Evolutionary conservation across 2,113 vertebrate genomes (phyloP).

Genomic region (Budorcas taxicolor): DNA sequence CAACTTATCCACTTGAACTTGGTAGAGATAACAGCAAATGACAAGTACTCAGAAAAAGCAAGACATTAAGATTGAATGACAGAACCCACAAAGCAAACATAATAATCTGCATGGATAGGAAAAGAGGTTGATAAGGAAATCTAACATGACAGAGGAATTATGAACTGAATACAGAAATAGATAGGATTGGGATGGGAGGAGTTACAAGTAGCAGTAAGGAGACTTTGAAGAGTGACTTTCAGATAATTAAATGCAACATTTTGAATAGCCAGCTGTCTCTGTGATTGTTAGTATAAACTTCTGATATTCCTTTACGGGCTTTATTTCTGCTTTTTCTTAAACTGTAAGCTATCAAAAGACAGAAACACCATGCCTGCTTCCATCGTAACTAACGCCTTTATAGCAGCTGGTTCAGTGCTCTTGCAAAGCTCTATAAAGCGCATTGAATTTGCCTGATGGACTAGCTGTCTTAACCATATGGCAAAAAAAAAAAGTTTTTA

Average conservation of each 20-base stretch:
- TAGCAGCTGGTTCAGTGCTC: not conserved
- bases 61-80: conserved; percentile 17
- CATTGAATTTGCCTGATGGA: not conserved
- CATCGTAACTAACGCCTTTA: not conserved
- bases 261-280: not conserved
- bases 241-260: not conserved
- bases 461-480: not conserved
- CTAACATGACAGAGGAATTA: not conserved
- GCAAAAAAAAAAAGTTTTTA: conserved; percentile 37
- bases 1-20: not conserved
- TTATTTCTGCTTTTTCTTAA: conserved; percentile 17
- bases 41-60: not conserved
- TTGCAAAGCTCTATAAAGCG: not conserved
- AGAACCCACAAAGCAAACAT: not conserved
- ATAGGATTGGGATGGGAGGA: not conserved
- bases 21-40: not conserved
- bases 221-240: not conserved
- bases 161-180: not conserved
- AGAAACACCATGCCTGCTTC: not conserved
- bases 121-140: conserved; percentile 22
- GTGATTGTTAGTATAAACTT: not conserved
- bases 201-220: not conserved
- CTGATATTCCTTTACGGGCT: not conserved
- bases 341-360: not conserved
- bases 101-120: not conserved